Evolutionary conservation across 2,888 invertebrate genomes (phyloP).

Genomic region (Dichetophora obliterata): DNA sequence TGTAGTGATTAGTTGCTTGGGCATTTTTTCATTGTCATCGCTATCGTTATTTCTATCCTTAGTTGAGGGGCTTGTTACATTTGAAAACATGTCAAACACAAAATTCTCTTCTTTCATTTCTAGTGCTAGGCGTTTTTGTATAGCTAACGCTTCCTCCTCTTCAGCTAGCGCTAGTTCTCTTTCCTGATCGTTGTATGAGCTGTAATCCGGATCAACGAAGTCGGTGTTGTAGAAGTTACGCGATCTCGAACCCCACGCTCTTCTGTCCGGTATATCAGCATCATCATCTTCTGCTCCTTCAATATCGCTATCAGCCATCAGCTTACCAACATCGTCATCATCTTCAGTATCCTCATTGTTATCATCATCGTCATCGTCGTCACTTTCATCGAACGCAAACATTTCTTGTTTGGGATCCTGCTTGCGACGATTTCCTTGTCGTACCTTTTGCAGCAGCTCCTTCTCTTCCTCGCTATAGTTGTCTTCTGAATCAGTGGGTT

Average conservation of each 20-base stretch:
- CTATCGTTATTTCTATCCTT: conserved; percentile 45
- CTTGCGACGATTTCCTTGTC: conserved; percentile 69
- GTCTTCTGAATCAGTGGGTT: conserved; percentile 79
- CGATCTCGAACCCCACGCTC: conserved; percentile 91
- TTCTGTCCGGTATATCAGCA: conserved; percentile 80
- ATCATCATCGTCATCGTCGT: conserved; percentile 68
- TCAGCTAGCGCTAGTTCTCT: conserved; percentile 83
- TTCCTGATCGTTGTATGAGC: conserved; percentile 70
- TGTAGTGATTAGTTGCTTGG: conserved; percentile 10
- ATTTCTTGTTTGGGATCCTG: conserved; percentile 74
- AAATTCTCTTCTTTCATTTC: conserved; percentile 86
- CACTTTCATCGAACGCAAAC: conserved; percentile 72
- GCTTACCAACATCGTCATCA: conserved; percentile 65
- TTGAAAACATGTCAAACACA: conserved; percentile 71
- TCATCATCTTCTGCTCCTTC: conserved; percentile 75
- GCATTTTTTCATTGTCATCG: not conserved
- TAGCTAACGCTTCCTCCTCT: conserved; percentile 85
- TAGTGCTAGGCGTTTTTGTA: conserved; percentile 82
- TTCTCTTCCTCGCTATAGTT: conserved; percentile 79
- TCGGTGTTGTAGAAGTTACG: conserved; percentile 87
- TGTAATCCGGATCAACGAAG: conserved; percentile 88
- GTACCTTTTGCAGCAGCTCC: conserved; percentile 74
- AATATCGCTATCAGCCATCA: conserved; percentile 79
- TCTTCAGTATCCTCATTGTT: conserved; percentile 64
- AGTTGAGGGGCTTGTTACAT: not conserved